A percentile compares a stretch with the other conserved stretches of the same genome.
phyloP scores from a whole-genome alignment of 2,888 invertebrate genomes.

The Stenoptilia bipunctidactyla region DNA sequence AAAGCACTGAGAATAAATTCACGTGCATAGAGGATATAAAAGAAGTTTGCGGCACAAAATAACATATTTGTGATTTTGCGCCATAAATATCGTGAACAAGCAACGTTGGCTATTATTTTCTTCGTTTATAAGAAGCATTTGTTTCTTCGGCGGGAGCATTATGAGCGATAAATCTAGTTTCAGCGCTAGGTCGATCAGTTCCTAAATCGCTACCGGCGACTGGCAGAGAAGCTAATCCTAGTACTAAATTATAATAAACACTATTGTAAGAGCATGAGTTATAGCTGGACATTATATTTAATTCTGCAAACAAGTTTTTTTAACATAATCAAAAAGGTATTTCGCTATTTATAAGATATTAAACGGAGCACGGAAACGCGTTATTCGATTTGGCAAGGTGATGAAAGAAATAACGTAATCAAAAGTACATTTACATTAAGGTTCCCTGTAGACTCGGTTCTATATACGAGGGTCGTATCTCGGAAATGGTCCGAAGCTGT shows the following conservation, averaged over 20 bases:
- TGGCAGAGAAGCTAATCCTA: background rate
- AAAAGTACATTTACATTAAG: too few relatives aligned
- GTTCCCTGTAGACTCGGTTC: too few relatives aligned
- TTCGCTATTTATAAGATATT: too few relatives aligned
- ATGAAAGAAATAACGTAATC: too few relatives aligned
- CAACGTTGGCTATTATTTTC: slow-evolving; percentile 20
- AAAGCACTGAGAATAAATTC: background rate
- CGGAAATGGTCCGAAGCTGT: background rate
- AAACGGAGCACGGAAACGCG: too few relatives aligned
- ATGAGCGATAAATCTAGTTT: slow-evolving; percentile 49
- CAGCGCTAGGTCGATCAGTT: slow-evolving; percentile 42
- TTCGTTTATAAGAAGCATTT: slow-evolving; percentile 26
- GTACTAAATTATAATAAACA: too few relatives aligned
- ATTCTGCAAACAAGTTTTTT: too few relatives aligned
- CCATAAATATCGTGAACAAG: slow-evolving; percentile 18
- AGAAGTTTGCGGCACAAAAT: slow-evolving; percentile 15
- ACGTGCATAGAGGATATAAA: background rate
- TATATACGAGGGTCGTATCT: too few relatives aligned
- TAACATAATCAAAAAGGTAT: too few relatives aligned
- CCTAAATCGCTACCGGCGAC: slow-evolving; percentile 31
- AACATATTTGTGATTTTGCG: slow-evolving; percentile 21
- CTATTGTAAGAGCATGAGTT: too few relatives aligned
- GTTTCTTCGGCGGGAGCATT: slow-evolving; percentile 21
- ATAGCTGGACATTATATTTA: too few relatives aligned
- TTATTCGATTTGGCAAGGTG: too few relatives aligned